A percentile compares a stretch with the other conserved stretches of the same genome.
Conservation (phyloP, 2,888 invertebrate genomes). For the Protodeltote pygarga region DNA sequence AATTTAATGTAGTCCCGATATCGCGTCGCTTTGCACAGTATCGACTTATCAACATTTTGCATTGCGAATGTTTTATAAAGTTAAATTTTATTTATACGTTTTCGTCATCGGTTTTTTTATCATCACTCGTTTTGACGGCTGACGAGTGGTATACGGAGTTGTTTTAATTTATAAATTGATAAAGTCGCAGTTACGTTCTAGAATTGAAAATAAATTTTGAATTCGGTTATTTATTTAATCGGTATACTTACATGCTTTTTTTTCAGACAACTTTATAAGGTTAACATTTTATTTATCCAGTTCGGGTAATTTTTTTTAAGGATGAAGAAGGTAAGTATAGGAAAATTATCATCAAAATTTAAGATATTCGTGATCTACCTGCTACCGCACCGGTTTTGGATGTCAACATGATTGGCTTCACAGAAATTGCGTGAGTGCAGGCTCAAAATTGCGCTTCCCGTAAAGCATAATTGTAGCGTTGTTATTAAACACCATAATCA, state of each 20-base stretch:
- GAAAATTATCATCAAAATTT: slow-evolving; percentile 9
- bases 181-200: slow-evolving; percentile 20
- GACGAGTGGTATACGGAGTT: slow-evolving; percentile 41
- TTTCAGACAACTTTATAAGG: no score
- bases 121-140: slow-evolving; percentile 48
- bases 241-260: slow-evolving; percentile 18
- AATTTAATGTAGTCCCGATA: slow-evolving; percentile 73
- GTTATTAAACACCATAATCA: slow-evolving; percentile 49
- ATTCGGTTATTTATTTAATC: slow-evolving; percentile 10
- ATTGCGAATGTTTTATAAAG: slow-evolving; percentile 58
- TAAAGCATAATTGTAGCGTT: slow-evolving; percentile 51
- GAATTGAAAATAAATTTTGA: slow-evolving; percentile 8
- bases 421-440: slow-evolving; percentile 62
- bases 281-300: no score
- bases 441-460: slow-evolving; percentile 52
- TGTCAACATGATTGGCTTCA: slow-evolving; percentile 60
- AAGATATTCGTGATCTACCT: slow-evolving; percentile 21
- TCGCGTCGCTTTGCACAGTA: slow-evolving; percentile 64
- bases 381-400: slow-evolving; percentile 33
- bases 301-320: no score
- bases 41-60: slow-evolving; percentile 58
- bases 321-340: slow-evolving; percentile 11
- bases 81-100: slow-evolving; percentile 49
- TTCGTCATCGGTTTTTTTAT: slow-evolving; percentile 45
- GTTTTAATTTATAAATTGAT: slow-evolving; percentile 42